phyloP scores from a whole-genome alignment of 2,113 vertebrate genomes.

The Enhydra lutris region DNA sequence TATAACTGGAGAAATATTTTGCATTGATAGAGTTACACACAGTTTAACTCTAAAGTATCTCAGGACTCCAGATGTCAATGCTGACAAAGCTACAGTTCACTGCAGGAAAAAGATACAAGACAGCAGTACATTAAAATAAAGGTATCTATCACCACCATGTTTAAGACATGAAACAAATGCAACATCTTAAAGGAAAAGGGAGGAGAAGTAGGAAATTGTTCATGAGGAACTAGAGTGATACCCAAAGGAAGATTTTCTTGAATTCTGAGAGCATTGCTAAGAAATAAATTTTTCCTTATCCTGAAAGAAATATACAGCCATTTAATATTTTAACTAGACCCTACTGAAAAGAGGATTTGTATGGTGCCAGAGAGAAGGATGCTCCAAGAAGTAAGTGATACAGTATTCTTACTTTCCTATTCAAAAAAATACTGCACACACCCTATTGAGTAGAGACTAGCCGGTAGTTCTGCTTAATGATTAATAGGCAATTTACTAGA shows the following conservation, averaged over 20 bases:
- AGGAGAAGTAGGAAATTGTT: neutral
- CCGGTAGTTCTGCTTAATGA: neutral
- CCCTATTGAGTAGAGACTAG: neutral
- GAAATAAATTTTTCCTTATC: neutral
- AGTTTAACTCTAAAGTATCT: neutral
- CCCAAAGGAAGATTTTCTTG: neutral
- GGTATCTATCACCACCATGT: neutral
- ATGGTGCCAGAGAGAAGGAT: neutral
- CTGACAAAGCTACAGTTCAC: neutral
- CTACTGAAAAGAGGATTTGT: neutral
- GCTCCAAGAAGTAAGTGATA: neutral
- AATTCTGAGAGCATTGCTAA: neutral
- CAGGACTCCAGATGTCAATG: neutral
- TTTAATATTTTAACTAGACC: neutral
- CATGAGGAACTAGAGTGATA: neutral
- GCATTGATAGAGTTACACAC: neutral
- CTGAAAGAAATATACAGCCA: neutral
- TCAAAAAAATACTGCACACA: neutral
- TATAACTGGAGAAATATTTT: neutral
- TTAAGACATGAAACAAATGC: neutral
- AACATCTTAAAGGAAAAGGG: neutral
- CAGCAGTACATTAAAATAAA: neutral
- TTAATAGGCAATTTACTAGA: neutral
- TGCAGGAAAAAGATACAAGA: neutral
- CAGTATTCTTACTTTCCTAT: neutral